A percentile compares a stretch with the other conserved stretches of the same genome.
Evolutionary conservation across 2,113 vertebrate genomes (phyloP).

Genomic region (Lagenorhynchus albirostris): DNA sequence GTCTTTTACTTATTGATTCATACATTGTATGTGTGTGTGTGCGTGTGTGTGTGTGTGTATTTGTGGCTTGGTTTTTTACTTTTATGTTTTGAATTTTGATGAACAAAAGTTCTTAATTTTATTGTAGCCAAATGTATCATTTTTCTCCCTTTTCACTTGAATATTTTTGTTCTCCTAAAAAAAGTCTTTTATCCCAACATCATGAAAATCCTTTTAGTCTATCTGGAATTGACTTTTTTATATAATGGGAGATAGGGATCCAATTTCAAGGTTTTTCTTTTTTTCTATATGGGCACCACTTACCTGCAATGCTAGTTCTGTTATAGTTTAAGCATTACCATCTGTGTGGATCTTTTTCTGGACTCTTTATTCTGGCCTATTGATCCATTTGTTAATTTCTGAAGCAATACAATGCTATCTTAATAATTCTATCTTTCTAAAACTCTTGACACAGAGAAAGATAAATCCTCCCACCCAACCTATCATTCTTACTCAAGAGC

Average conservation of each 20-base stretch:
- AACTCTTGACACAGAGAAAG: neutral
- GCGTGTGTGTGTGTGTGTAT: neutral
- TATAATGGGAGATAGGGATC: neutral
- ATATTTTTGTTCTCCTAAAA: neutral
- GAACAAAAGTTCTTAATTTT: neutral
- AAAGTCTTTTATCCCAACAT: neutral
- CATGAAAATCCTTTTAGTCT: neutral
- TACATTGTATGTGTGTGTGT: neutral
- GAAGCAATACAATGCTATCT: neutral
- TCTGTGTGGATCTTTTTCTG: neutral
- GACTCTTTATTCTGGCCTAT: neutral
- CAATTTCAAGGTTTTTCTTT: neutral
- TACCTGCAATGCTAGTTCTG: neutral
- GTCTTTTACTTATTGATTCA: neutral
- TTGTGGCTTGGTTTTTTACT: neutral
- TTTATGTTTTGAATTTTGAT: neutral
- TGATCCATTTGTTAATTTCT: neutral
- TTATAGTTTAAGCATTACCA: neutral
- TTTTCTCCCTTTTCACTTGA: neutral
- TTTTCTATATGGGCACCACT: neutral
- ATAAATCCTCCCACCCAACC: neutral
- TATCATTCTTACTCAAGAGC: neutral
- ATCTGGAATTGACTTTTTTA: neutral
- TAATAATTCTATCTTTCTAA: neutral
- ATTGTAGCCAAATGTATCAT: neutral